Conservation (phyloP, 1,140 invertebrate species). For the Colletes latitarsis region DNA sequence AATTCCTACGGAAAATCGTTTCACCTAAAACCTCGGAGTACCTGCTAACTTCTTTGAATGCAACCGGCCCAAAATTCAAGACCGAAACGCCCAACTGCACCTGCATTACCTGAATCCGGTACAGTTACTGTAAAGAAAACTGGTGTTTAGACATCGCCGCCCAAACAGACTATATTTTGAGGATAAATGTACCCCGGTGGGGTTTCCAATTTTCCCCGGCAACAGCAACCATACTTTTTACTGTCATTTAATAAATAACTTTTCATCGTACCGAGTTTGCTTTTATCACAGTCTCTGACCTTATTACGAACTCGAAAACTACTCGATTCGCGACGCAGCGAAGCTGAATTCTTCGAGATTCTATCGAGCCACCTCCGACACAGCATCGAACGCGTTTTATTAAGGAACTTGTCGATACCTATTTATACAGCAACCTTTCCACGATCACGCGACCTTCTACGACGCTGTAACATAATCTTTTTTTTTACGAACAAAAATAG, state of each 20-base stretch:
- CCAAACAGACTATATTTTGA: background rate
- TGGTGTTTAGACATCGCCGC: background rate
- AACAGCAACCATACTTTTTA: background rate
- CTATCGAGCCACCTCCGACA: background rate
- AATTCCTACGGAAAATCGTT: background rate
- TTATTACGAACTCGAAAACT: background rate
- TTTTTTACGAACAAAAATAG: constrained; percentile 15
- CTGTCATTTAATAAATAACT: no score
- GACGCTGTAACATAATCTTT: background rate
- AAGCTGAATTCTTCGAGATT: background rate
- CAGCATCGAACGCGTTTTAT: constrained; percentile 11
- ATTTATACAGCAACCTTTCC: constrained; percentile 48
- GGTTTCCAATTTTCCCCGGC: background rate
- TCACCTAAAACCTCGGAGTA: background rate
- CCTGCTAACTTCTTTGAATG: constrained; percentile 16
- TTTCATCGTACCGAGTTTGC: background rate
- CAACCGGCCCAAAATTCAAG: background rate
- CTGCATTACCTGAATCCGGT: constrained; percentile 27
- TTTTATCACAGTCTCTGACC: background rate
- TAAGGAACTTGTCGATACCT: constrained; percentile 40
- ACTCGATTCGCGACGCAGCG: background rate
- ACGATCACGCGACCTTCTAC: constrained; percentile 34
- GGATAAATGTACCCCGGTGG: background rate
- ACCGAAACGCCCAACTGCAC: background rate
- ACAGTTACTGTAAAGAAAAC: background rate